Evolutionary conservation across 2,888 invertebrate species (phyloP).

Genomic region (Colletes collaris): DNA sequence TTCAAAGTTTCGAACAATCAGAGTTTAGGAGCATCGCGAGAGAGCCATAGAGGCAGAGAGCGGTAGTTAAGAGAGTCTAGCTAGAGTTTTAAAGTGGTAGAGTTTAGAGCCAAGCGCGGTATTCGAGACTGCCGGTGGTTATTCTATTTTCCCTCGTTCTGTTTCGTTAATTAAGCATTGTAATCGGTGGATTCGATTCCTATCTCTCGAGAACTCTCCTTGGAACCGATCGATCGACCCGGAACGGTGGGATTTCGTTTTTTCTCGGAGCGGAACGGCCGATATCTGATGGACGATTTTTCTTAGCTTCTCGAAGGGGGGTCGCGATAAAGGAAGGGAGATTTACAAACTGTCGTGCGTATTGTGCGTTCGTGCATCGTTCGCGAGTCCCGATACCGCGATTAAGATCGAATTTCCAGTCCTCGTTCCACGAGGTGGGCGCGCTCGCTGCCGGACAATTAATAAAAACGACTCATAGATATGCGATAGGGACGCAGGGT

Average conservation of each 20-base stretch:
- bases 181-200: too few relatives aligned
- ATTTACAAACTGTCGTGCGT: slow-evolving; percentile 53
- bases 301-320: slow-evolving; percentile 21
- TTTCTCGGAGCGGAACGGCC: neutral
- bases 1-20: too few relatives aligned
- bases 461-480: slow-evolving; percentile 76
- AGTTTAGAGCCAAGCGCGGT: too few relatives aligned
- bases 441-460: slow-evolving; percentile 64
- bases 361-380: slow-evolving; percentile 61
- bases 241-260: neutral
- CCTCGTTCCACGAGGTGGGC: slow-evolving; percentile 30
- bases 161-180: too few relatives aligned
- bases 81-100: too few relatives aligned
- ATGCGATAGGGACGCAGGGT: slow-evolving; percentile 66
- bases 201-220: too few relatives aligned
- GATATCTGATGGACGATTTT: slow-evolving; percentile 29
- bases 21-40: too few relatives aligned
- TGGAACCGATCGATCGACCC: neutral
- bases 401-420: slow-evolving; percentile 66
- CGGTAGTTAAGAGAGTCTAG: too few relatives aligned
- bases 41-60: too few relatives aligned
- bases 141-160: too few relatives aligned
- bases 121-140: too few relatives aligned
- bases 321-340: slow-evolving; percentile 43
- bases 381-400: slow-evolving; percentile 52